Conservation (phyloP, 1,140 invertebrate species). For the Daktulosphaira vitifoliae region DNA sequence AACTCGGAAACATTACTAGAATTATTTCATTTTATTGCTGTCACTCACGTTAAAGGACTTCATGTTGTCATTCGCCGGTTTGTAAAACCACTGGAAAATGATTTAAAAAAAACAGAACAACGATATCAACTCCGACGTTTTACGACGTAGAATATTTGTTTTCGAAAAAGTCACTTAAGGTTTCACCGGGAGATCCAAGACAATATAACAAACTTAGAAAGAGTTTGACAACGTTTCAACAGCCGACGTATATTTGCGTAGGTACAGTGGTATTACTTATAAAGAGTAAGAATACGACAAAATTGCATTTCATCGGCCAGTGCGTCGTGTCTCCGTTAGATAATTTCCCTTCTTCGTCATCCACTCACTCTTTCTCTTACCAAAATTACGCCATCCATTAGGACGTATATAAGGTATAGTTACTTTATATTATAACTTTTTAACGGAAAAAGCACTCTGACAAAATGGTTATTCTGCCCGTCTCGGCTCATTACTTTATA, state of each 20-base stretch:
- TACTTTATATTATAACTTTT: conserved; percentile 13
- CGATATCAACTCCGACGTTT: neutral
- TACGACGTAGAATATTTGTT: neutral
- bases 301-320: conserved; percentile 18
- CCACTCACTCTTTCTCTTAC: neutral
- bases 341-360: no score
- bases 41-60: no score
- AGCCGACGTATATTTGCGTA: neutral
- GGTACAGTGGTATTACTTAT: neutral
- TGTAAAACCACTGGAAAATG: neutral
- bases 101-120: conserved; percentile 8
- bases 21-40: no score
- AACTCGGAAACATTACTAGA: no score
- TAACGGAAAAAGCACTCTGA: conserved; percentile 22
- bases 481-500: conserved; percentile 19
- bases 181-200: neutral
- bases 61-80: no score
- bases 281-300: neutral
- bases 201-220: conserved; percentile 1
- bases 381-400: no score
- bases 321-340: neutral
- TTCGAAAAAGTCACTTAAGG: neutral
- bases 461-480: conserved; percentile 11
- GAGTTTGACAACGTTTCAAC: neutral
- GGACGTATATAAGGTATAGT: no score